These are phyloP conservation scores for Distichodus sexfasciatus DNA, from an alignment of 2,797 vertebrate species.

Conservation along the genomic window DNA sequence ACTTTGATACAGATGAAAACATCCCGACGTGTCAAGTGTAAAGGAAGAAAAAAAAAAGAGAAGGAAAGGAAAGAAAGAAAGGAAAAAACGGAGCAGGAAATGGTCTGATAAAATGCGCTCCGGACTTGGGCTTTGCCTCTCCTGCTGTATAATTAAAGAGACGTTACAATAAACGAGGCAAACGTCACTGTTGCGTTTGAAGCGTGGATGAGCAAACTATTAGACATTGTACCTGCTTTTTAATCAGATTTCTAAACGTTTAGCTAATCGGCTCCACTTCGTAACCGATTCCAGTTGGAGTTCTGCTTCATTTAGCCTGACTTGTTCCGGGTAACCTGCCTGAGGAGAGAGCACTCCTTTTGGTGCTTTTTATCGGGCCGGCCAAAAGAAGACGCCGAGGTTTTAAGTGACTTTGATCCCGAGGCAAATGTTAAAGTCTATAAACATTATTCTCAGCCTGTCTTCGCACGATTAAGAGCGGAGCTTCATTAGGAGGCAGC, in stretches of 20 bases:
- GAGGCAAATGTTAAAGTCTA: neutral
- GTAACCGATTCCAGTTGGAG: constrained; percentile 9
- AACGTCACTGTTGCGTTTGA: neutral
- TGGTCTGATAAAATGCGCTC: constrained; percentile 33
- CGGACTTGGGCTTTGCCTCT: neutral
- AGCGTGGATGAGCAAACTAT: neutral
- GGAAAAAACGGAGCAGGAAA: constrained; percentile 37
- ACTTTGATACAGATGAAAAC: constrained; percentile 40
- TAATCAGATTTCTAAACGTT: neutral
- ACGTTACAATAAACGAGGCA: constrained; percentile 3
- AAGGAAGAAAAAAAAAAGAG: no score
- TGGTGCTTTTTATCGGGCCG: neutral
- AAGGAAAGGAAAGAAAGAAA: no score
- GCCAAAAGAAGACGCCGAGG: neutral
- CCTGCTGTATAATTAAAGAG: constrained; percentile 43
- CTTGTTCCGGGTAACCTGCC: neutral
- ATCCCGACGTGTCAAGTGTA: constrained; percentile 43
- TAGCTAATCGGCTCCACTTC: neutral
- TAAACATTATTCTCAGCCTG: neutral
- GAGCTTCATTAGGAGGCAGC: no score
- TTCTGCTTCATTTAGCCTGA: neutral
- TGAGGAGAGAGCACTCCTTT: neutral
- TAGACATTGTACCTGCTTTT: constrained; percentile 26
- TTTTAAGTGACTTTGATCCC: neutral
- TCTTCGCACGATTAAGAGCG: no score